Evolutionary conservation across 2,888 invertebrate genomes (phyloP).

Genomic region (Tetragonisca angustula): DNA sequence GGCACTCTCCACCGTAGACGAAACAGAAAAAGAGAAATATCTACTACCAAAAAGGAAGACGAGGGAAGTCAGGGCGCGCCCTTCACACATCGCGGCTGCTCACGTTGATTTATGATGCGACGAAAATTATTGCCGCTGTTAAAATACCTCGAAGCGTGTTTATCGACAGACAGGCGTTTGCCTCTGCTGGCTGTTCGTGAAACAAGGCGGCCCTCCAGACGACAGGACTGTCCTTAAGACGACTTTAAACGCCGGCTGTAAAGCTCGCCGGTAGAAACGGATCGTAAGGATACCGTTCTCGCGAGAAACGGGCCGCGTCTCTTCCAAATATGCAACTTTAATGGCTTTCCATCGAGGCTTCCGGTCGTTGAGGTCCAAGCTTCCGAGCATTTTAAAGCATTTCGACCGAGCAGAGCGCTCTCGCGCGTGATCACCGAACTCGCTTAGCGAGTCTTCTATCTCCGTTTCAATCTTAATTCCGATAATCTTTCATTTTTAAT

Average conservation of each 20-base stretch:
- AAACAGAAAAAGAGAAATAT: background rate
- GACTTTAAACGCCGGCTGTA: constrained; percentile 62
- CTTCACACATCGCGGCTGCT: constrained; percentile 54
- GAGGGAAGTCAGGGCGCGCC: constrained; percentile 40
- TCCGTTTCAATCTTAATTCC: background rate
- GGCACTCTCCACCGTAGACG: constrained; percentile 26
- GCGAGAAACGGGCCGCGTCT: constrained; percentile 34
- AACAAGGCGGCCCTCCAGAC: constrained; percentile 55
- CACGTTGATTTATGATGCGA: constrained; percentile 72
- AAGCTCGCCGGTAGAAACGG: constrained; percentile 56
- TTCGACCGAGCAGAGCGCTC: background rate
- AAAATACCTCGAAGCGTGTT: constrained; percentile 71
- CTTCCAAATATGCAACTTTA: constrained; percentile 51
- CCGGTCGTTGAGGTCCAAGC: constrained; percentile 15
- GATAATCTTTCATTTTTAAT: background rate
- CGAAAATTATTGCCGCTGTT: constrained; percentile 77
- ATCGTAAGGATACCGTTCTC: constrained; percentile 48
- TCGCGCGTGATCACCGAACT: background rate
- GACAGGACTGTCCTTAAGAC: constrained; percentile 65
- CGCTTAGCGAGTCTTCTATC: background rate
- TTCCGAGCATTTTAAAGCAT: background rate
- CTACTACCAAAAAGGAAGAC: too few relatives aligned
- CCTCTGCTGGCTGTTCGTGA: constrained; percentile 42
- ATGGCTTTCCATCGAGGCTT: constrained; percentile 42
- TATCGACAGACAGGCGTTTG: constrained; percentile 71